Evolutionary conservation across 2,888 invertebrate genomes (phyloP).

Genomic region (Orthonychiurus folsomi): DNA sequence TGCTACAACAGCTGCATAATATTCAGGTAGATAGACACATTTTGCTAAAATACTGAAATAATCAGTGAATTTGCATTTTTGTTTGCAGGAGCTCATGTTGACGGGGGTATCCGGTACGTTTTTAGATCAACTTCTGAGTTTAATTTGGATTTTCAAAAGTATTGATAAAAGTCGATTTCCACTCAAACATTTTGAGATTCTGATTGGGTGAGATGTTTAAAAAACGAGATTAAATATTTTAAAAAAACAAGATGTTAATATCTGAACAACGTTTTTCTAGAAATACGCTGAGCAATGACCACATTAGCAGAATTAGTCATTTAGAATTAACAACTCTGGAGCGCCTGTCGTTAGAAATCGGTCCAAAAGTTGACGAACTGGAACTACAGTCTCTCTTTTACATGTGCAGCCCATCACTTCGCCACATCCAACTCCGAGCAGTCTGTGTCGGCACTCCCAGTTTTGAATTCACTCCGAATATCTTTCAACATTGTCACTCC

Average conservation of each 20-base stretch:
- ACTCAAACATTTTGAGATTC: background rate
- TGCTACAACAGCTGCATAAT: background rate
- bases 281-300: too few species aligned
- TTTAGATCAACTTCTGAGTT: background rate
- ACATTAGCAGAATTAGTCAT: too few species aligned
- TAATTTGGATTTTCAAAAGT: background rate
- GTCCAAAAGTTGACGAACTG: background rate
- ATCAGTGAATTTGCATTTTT: background rate
- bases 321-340: background rate
- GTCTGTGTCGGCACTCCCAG: background rate
- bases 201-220: background rate
- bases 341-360: background rate
- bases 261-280: conserved; percentile 3
- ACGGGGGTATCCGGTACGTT: background rate
- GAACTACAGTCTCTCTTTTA: background rate
- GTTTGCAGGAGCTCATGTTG: background rate
- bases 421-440: background rate
- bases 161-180: background rate
- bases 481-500: too few species aligned
- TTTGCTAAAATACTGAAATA: background rate
- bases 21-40: background rate
- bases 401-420: background rate
- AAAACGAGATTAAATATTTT: background rate
- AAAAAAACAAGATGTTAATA: too few species aligned
- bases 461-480: too few species aligned